These are phyloP conservation scores for Tromatobia lineatoria DNA, from an alignment of 2,888 invertebrate genomes.

Conservation along the genomic window DNA sequence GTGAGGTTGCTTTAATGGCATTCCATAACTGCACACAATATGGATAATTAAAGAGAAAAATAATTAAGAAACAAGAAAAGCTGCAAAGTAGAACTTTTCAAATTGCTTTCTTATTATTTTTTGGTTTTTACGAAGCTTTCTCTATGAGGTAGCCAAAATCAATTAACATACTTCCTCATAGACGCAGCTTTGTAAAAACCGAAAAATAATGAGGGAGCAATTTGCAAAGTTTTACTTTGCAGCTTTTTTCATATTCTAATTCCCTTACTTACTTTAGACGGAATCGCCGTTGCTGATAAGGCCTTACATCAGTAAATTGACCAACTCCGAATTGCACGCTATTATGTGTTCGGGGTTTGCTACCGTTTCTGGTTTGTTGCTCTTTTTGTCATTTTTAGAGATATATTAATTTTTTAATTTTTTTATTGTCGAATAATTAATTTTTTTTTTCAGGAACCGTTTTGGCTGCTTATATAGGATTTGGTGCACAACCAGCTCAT, in stretches of 20 bases:
- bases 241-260: slow-evolving; percentile 10
- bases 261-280: slow-evolving; percentile 88
- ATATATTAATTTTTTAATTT: slow-evolving; percentile 16
- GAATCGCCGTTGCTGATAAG: slow-evolving; percentile 96
- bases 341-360: slow-evolving; percentile 98
- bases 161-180: too few species aligned
- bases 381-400: slow-evolving; percentile 84
- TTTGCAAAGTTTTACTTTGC: too few species aligned
- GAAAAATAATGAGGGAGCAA: too few species aligned
- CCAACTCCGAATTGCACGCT: slow-evolving; percentile 96
- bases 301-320: slow-evolving; percentile 94
- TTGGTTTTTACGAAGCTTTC: too few species aligned
- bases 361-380: slow-evolving; percentile 93
- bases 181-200: too few species aligned
- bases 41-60: too few species aligned
- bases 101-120: too few species aligned
- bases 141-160: too few species aligned
- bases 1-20: too few species aligned
- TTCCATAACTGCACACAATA: too few species aligned
- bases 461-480: slow-evolving; percentile 96
- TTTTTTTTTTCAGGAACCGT: slow-evolving; percentile 89
- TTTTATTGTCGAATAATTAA: background rate
- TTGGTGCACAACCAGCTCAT: slow-evolving; percentile 95
- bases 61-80: too few species aligned
- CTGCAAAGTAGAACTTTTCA: too few species aligned